Evolutionary conservation across 92 coral and sea anemone genomes (phyloP).

Genomic region (Hydrozoanthus gracilis): DNA sequence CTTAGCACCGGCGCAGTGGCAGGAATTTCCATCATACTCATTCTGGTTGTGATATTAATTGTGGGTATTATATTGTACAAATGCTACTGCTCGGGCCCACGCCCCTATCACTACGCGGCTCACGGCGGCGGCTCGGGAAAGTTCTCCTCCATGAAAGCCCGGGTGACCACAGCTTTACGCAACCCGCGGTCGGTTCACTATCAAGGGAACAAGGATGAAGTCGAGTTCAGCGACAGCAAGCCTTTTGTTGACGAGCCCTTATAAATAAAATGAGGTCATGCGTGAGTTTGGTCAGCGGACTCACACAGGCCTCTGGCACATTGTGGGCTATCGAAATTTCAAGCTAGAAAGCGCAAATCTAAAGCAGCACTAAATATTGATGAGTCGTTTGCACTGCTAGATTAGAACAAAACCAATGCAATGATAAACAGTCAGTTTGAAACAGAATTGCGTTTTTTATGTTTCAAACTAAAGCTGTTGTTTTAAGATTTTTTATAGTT

Average conservation of each 20-base stretch:
- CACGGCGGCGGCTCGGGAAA: slow-evolving; percentile 61
- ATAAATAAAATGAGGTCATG: background rate
- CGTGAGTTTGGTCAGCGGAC: too few relatives aligned
- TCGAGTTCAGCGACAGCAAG: slow-evolving; percentile 63
- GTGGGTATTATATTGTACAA: slow-evolving; percentile 61
- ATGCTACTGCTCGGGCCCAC: slow-evolving; percentile 53
- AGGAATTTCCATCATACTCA: slow-evolving; percentile 66
- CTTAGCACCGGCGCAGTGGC: slow-evolving; percentile 69
- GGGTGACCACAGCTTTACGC: slow-evolving; percentile 51
- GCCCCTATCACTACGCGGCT: slow-evolving; percentile 59
- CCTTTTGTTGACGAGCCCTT: slow-evolving; percentile 75
- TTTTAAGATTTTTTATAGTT: too few relatives aligned
- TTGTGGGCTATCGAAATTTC: too few relatives aligned
- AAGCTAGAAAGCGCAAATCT: too few relatives aligned
- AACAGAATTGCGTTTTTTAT: too few relatives aligned
- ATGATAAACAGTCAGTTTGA: too few relatives aligned
- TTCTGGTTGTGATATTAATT: slow-evolving; percentile 56
- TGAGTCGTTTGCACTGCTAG: too few relatives aligned
- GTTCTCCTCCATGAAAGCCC: slow-evolving; percentile 51
- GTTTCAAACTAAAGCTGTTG: too few relatives aligned
- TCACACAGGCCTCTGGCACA: too few relatives aligned
- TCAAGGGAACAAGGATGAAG: slow-evolving; percentile 35
- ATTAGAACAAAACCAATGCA: too few relatives aligned
- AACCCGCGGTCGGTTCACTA: slow-evolving; percentile 52
- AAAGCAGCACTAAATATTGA: too few relatives aligned